Conservation (phyloP, 23 tunicate genomes). For the Clavelina lepadiformis region DNA sequence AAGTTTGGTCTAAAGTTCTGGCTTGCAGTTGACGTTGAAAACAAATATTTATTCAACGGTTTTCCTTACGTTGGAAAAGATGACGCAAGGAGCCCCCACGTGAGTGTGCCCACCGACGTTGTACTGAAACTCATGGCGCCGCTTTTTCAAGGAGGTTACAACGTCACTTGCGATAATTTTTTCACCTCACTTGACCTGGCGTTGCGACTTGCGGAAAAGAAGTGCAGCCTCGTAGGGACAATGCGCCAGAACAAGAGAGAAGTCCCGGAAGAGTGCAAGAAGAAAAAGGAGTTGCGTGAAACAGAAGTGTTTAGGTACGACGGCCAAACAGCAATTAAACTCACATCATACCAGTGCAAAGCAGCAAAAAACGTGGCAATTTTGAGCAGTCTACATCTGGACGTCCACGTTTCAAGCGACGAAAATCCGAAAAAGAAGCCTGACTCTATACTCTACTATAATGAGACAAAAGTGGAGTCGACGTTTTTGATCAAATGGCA, state of each 20-base stretch:
- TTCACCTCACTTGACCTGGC: slow-evolving; percentile 2
- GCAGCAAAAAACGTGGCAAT: slow-evolving; percentile 9
- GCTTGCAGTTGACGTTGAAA: no score
- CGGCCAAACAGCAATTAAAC: background rate
- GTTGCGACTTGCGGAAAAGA: slow-evolving; percentile 2
- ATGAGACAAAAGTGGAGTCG: slow-evolving; percentile 9
- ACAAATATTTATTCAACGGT: no score
- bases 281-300: no score
- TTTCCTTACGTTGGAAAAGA: no score
- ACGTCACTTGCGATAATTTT: slow-evolving; percentile 6
- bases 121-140: slow-evolving; percentile 3
- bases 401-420: slow-evolving; percentile 5
- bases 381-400: background rate
- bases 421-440: slow-evolving; percentile 10
- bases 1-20: no score
- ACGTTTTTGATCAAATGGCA: slow-evolving; percentile 14
- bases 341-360: slow-evolving; percentile 16
- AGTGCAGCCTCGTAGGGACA: slow-evolving; percentile 14
- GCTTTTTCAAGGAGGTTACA: slow-evolving; percentile 1
- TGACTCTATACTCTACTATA: slow-evolving; percentile 10
- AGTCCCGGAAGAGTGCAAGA: slow-evolving; percentile 6
- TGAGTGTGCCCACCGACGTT: background rate
- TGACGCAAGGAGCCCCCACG: background rate
- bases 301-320: background rate
- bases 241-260: slow-evolving; percentile 2